Conservation (phyloP, 2,797 vertebrate genomes). For the Rachycentron canadum region DNA sequence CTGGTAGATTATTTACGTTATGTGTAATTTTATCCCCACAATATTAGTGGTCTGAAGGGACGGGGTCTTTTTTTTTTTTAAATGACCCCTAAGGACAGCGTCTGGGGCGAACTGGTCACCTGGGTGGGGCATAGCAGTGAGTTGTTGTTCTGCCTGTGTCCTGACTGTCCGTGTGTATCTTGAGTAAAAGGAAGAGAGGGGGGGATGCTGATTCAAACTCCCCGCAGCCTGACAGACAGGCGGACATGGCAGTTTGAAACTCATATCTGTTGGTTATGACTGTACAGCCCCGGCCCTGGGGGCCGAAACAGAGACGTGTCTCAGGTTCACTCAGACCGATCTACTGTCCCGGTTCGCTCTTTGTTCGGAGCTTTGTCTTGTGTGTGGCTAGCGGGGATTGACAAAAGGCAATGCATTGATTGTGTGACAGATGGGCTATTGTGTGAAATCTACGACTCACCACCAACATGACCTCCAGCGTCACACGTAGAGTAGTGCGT, state of each 20-base stretch:
- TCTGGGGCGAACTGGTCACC: conserved; percentile 58
- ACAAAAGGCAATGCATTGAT: conserved; percentile 55
- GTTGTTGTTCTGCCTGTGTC: conserved; percentile 26
- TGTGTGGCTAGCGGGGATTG: conserved; percentile 1
- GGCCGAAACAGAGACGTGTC: neutral
- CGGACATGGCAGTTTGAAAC: conserved; percentile 5
- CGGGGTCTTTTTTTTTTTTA: conserved; percentile 61
- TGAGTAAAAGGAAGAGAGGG: neutral
- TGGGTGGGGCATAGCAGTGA: conserved; percentile 67
- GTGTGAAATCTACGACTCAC: conserved; percentile 70
- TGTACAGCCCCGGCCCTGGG: neutral
- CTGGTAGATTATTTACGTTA: neutral
- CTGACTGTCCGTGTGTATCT: conserved; percentile 20
- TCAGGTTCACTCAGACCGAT: neutral
- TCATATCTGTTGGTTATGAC: neutral
- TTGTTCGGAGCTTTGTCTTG: conserved; percentile 60
- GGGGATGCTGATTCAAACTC: conserved; percentile 34
- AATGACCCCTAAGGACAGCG: conserved; percentile 46
- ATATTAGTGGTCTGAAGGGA: conserved; percentile 24
- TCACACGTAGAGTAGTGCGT: conserved; percentile 77
- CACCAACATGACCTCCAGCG: conserved; percentile 79
- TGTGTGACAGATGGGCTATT: conserved; percentile 82
- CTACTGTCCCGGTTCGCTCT: conserved; percentile 1
- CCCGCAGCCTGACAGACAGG: neutral
- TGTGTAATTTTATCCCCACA: neutral